Evolutionary conservation across 2,888 invertebrate species (phyloP).

Genomic region (Nasonovia ribisnigri): DNA sequence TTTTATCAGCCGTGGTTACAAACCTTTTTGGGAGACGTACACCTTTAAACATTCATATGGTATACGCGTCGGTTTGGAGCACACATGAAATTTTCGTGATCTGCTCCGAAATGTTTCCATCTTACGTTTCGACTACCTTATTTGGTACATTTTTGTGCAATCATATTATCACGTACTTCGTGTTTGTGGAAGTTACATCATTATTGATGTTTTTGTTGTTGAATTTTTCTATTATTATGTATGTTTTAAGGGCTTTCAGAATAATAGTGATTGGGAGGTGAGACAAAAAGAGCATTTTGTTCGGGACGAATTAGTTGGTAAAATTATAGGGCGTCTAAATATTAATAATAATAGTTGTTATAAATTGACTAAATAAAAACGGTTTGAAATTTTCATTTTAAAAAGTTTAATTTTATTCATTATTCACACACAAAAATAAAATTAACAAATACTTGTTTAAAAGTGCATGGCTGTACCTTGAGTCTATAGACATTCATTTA

Average conservation of each 20-base stretch:
- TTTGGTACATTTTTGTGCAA: background rate
- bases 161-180: background rate
- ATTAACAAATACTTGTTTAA: too few species aligned
- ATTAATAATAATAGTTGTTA: too few species aligned
- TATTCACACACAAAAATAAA: too few species aligned
- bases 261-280: background rate
- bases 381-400: too few species aligned
- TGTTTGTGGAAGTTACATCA: background rate
- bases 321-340: too few species aligned
- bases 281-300: too few species aligned
- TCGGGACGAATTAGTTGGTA: too few species aligned
- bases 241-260: background rate
- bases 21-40: background rate
- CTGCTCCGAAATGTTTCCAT: background rate
- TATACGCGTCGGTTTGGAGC: background rate
- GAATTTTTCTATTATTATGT: background rate
- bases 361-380: too few species aligned
- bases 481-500: too few species aligned
- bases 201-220: background rate
- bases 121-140: background rate
- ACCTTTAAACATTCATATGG: background rate
- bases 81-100: background rate
- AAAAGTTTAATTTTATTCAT: too few species aligned
- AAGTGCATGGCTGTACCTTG: too few species aligned
- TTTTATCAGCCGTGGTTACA: background rate